A percentile compares a stretch with the other conserved stretches of the same genome.
These are phyloP conservation scores for Talpa occidentalis DNA, from an alignment of 2,113 vertebrate species.

Conservation along the genomic window DNA sequence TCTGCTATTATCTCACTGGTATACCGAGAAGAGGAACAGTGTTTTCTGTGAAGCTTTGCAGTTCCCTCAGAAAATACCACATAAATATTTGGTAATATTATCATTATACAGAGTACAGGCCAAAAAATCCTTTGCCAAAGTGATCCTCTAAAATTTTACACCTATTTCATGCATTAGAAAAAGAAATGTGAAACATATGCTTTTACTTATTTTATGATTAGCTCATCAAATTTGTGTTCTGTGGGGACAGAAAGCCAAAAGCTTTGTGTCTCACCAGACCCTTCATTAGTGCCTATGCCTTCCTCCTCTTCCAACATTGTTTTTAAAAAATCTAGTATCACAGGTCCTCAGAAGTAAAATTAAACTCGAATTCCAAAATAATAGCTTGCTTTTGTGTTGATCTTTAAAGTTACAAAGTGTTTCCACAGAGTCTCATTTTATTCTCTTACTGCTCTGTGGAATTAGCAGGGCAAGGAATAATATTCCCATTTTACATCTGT, in stretches of 20 bases:
- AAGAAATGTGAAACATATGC: conserved; percentile 71
- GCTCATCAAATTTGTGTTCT: conserved; percentile 65
- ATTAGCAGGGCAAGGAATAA: background rate
- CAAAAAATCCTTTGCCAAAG: conserved; percentile 72
- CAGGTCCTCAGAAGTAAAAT: conserved; percentile 33
- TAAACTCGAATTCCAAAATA: conserved; percentile 42
- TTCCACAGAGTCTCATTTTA: conserved; percentile 35
- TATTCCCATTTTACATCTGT: conserved; percentile 19
- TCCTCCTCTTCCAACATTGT: background rate
- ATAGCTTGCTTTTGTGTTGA: conserved; percentile 6
- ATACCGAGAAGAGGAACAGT: conserved; percentile 19
- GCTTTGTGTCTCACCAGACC: conserved; percentile 45
- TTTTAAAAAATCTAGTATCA: conserved; percentile 42
- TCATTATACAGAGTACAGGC: conserved; percentile 66
- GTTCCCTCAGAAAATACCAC: conserved; percentile 57
- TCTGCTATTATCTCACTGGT: conserved; percentile 30
- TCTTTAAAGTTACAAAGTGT: conserved; percentile 21
- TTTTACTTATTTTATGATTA: conserved; percentile 74
- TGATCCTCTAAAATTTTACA: conserved; percentile 75
- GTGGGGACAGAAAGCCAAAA: conserved; percentile 60
- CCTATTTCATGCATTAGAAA: conserved; percentile 75
- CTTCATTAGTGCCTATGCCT: background rate
- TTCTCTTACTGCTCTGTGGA: background rate
- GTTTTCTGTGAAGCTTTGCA: conserved; percentile 38
- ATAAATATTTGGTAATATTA: conserved; percentile 46